These are phyloP conservation scores for Lonchura striata DNA, from an alignment of 2,113 vertebrate genomes.

Conservation along the genomic window DNA sequence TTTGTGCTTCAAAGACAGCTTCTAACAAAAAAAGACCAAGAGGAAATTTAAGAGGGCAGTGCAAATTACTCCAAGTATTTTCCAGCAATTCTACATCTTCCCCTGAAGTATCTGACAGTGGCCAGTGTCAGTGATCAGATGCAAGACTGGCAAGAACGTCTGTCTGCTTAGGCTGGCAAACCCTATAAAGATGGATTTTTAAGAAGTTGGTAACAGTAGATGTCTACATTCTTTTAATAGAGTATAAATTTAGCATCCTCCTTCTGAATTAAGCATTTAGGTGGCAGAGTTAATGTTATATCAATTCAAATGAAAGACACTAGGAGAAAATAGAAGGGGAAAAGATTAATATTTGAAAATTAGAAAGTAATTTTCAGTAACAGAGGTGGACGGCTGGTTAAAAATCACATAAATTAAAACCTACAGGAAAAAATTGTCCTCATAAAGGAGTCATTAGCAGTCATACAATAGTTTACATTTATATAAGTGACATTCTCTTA, in stretches of 20 bases:
- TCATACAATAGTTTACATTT: conserved; percentile 33
- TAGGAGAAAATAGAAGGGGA: conserved; percentile 37
- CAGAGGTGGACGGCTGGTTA: conserved; percentile 30
- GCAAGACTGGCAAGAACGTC: background rate
- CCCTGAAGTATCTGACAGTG: background rate
- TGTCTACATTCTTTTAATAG: conserved; percentile 41
- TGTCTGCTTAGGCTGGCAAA: conserved; percentile 1
- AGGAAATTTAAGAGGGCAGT: background rate
- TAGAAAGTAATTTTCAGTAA: conserved; percentile 49
- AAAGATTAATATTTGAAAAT: conserved; percentile 59
- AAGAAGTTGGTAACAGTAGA: conserved; percentile 24
- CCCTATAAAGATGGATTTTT: background rate
- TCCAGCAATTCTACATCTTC: background rate
- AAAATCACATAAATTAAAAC: conserved; percentile 44
- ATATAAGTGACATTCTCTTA: conserved; percentile 2
- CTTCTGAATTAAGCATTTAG: conserved; percentile 56
- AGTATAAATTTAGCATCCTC: conserved; percentile 65
- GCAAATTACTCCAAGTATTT: background rate
- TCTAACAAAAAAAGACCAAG: background rate
- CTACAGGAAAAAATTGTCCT: background rate
- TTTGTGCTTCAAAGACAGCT: background rate
- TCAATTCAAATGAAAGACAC: conserved; percentile 38
- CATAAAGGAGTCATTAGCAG: conserved; percentile 32
- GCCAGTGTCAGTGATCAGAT: background rate
- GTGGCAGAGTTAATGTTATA: conserved; percentile 45